Evolutionary conservation across 2,888 invertebrate species (phyloP), one percentile per base, ranked within the genome.

Genomic region (Acleris cristana): DNA sequence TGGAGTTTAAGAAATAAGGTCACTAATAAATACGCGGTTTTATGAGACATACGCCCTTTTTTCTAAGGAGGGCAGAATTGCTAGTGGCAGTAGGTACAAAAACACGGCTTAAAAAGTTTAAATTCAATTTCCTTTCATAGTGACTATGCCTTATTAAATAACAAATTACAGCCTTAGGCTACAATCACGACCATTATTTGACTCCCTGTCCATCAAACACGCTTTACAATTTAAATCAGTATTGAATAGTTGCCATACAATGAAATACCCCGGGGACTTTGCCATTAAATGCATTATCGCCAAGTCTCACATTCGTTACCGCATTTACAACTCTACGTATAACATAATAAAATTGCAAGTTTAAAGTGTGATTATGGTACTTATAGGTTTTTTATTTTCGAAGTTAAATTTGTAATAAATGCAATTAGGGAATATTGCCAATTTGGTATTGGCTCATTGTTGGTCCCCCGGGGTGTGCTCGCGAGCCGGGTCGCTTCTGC

Each of bases 361-460:
- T 19, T 3, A 34, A 26, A 18, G 2, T 19, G 44, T 53, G n/a
- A 45, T 3, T 19, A 55, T 19, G 77, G 75, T 73, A 52, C 30
- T 58, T 58, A 19, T 10, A 19, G 45, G 40, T 49, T 64, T 69
- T 67, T 69, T 70, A 60, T 49, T 65, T 70, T 62, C n/a, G 3
- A 10, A 65, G 69, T 51, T 69, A 59, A 70, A 73, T 64, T 76
- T 75, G 73, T 75, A 75, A 79, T 79, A 78, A 83, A 81, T 78
- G 81, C 80, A 86, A 87, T 87, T 89, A 88, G 83, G 78, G 71
- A 73, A 76, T 84, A 81, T 83, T 84, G 86, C 85, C 86, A 86
- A 86, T 87, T 88, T 86, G 78, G 83, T 84, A 83, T 80, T 71
- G 75, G 78, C 78, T 79, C 80, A 80, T 83, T 85, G 80, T 80